phyloP scores from a whole-genome alignment of 1,140 invertebrate species.

The Vollenhovia emeryi region DNA sequence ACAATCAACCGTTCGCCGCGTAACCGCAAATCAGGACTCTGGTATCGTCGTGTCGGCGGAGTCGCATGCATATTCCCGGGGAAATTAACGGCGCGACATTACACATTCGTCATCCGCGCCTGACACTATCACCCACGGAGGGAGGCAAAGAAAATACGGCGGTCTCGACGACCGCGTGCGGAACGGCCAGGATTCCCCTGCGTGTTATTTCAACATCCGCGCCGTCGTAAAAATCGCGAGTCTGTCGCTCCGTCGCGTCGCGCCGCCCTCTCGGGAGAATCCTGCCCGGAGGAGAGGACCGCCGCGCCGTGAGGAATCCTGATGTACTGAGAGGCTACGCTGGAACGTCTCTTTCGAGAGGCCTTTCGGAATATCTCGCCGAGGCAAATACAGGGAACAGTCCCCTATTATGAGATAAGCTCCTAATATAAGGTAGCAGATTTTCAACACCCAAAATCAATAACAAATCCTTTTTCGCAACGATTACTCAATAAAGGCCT shows the following conservation, averaged over 20 bases:
- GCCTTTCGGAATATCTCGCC: not conserved
- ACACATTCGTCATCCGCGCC: slow-evolving; percentile 51
- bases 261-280: not conserved
- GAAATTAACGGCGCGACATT: slow-evolving; percentile 33
- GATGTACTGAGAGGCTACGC: not conserved
- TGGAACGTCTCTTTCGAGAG: not conserved
- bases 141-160: slow-evolving; percentile 17
- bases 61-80: slow-evolving; percentile 38
- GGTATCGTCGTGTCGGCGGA: slow-evolving; percentile 3
- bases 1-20: not conserved
- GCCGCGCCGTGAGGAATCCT: not conserved
- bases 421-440: too few species aligned
- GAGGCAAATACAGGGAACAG: too few species aligned
- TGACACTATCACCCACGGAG: slow-evolving; percentile 46
- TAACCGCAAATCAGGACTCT: not conserved
- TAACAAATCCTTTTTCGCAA: too few species aligned
- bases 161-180: not conserved
- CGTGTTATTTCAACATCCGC: slow-evolving; percentile 41
- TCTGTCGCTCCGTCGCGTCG: not conserved
- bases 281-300: not conserved
- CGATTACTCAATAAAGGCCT: too few species aligned
- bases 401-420: too few species aligned
- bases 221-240: slow-evolving; percentile 23
- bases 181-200: not conserved
- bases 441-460: too few species aligned